A percentile compares a stretch with the other conserved stretches of the same genome.
Evolutionary conservation across 2,113 vertebrate species (phyloP).

Genomic region (Oxyruncus cristatus): DNA sequence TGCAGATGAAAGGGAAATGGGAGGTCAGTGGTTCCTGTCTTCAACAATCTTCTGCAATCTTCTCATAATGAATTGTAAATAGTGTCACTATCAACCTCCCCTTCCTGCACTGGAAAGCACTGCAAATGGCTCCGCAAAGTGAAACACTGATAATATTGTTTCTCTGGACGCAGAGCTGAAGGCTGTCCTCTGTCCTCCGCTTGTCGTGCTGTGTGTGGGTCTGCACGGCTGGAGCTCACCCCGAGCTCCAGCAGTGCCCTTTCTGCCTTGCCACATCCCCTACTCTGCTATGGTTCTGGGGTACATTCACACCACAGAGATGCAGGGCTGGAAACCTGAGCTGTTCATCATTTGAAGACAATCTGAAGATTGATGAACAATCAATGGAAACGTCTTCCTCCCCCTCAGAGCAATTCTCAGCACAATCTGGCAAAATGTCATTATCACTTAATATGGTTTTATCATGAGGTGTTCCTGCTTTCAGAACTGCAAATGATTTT

Average conservation of each 20-base stretch:
- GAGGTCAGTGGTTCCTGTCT: constrained; percentile 58
- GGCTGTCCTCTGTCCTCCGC: not conserved
- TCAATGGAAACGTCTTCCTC: not conserved
- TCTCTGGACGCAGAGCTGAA: not conserved
- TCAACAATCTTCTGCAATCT: constrained; percentile 60
- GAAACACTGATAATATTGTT: not conserved
- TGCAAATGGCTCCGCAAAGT: not conserved
- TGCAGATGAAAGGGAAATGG: constrained; percentile 60
- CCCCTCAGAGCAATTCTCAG: constrained; percentile 40
- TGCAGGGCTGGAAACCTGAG: not conserved
- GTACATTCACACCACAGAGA: accelerated
- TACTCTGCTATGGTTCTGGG: accelerated
- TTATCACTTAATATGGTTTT: constrained; percentile 28
- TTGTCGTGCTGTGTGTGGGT: accelerated
- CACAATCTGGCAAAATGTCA: constrained; percentile 37
- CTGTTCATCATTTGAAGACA: constrained; percentile 14
- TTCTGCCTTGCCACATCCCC: not conserved
- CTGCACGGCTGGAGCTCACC: not conserved
- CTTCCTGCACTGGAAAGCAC: not conserved
- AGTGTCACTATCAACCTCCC: constrained; percentile 4
- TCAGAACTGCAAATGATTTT: constrained; percentile 31
- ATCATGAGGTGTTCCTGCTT: not conserved
- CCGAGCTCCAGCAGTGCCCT: not conserved
- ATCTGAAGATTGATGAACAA: constrained; percentile 47
- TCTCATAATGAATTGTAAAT: constrained; percentile 64